Evolutionary conservation across 2,113 vertebrate species (phyloP).

Genomic region (Eupsittula cactorum): DNA sequence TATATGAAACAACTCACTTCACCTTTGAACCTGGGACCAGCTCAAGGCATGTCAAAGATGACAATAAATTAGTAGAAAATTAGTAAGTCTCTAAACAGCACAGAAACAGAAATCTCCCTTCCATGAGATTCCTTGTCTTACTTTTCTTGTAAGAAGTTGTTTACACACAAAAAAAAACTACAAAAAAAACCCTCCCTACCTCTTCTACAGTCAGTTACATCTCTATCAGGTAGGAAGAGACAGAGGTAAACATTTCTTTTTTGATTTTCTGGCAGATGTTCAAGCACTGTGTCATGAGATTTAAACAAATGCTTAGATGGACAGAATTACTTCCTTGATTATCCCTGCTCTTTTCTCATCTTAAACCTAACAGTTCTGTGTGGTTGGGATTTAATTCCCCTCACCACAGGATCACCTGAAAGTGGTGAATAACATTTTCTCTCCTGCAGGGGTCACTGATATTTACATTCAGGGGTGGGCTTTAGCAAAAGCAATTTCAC

Average conservation of each 20-base stretch:
- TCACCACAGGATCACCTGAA: not conserved
- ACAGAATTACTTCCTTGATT: not conserved
- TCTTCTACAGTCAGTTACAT: not conserved
- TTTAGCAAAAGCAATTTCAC: not conserved
- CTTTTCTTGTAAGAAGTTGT: not conserved
- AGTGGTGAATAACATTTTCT: not conserved
- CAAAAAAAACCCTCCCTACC: accelerated
- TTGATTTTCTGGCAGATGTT: not conserved
- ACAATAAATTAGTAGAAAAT: not conserved
- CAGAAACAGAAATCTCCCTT: not conserved
- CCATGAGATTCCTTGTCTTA: not conserved
- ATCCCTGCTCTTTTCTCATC: not conserved
- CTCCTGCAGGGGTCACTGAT: accelerated
- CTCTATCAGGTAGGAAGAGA: not conserved
- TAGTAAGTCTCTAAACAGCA: accelerated
- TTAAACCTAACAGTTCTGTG: not conserved
- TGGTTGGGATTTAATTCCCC: not conserved
- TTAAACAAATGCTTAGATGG: not conserved
- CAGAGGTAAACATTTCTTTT: not conserved
- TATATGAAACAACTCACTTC: not conserved
- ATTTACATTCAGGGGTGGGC: no score
- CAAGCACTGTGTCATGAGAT: not conserved
- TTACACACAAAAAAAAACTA: not conserved
- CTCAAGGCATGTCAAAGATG: not conserved
- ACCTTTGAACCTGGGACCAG: not conserved